These are phyloP conservation scores for Tympanuchus pallidicinctus DNA, from an alignment of 2,113 vertebrate genomes.

Conservation along the genomic window DNA sequence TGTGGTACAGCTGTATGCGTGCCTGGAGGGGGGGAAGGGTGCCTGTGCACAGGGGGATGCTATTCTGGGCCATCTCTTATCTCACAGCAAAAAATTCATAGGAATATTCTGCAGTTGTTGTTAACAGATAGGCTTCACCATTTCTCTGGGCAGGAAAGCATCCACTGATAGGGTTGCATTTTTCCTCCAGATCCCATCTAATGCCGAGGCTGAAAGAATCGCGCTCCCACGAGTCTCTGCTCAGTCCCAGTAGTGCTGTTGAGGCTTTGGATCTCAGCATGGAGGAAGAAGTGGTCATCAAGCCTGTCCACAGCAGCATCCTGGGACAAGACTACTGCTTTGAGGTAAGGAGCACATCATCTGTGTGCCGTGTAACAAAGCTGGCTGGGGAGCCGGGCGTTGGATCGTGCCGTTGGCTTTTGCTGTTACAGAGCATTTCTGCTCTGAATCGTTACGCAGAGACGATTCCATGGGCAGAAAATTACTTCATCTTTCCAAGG, in stretches of 20 bases:
- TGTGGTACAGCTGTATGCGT: fast-evolving
- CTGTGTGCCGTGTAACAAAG: fast-evolving
- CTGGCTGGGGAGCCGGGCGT: not conserved
- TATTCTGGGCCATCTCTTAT: not conserved
- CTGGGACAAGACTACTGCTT: slow-evolving; percentile 98
- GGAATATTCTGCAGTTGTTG: not conserved
- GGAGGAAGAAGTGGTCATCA: slow-evolving; percentile 98
- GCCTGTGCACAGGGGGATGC: fast-evolving
- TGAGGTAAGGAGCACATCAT: slow-evolving; percentile 82
- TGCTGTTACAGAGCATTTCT: not conserved
- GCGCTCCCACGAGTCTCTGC: slow-evolving; percentile 98
- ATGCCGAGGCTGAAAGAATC: slow-evolving; percentile 99
- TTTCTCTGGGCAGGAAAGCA: not conserved
- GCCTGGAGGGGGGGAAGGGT: not conserved
- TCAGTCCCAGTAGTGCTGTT: slow-evolving; percentile 96
- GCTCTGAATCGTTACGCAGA: not conserved
- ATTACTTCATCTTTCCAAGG: not conserved
- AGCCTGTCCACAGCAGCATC: slow-evolving; percentile 97
- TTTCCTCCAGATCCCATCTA: slow-evolving; percentile 92
- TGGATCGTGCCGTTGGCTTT: not conserved
- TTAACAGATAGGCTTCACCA: not conserved
- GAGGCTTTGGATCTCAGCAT: slow-evolving; percentile 99
- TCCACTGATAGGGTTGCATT: fast-evolving
- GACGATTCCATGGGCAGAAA: not conserved
- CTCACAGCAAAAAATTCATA: not conserved